Base-by-base conservation (phyloP, 1,140 invertebrate species). In the Drosophila cardini region DNA sequence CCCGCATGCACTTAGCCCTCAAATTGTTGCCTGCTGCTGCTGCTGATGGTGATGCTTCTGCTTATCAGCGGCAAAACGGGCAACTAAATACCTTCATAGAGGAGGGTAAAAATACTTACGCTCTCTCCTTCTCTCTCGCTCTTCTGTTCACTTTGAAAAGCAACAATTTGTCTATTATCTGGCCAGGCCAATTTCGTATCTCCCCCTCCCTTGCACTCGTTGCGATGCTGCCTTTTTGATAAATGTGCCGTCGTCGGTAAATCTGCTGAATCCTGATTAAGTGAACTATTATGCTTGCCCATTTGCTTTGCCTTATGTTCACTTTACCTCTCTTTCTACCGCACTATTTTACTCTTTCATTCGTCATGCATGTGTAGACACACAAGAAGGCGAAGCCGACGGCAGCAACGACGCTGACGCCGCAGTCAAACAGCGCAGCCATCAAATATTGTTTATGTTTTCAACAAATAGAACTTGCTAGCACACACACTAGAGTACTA, bases 361-460 rank as follows among this genome's bases (percentile, higher is more conserved):
- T 83, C 79, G 83, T 86, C 84, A 87, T 87, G 83, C 79, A 72
- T 73, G 84, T 79, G 84, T 79, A 83, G 80, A 83, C 84, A 89
- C 79, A 86, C 83, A 87, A 89, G 79, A 76, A 76, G 72, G 67
- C 43, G 64, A 52, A 36, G 62, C 62, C 58, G 50, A 68, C 36
- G 68, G 64, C 10, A 61, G 18, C 38, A 56, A 3, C 11, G 42
- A 63, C 60, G 61, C 10, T 16, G 52, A 65, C 65, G 73, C 70
- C 61, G 60, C 64, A 48, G 45, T 52, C 56, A 62, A 73, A 48
- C 71, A 65, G 71, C 58, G 38, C 67, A 67, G 42, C 80, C 72
- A 87, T 87, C 83, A 87, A 89, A 87, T 79, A 87, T 89, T 87
- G 83, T 87, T 87, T 87, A 87, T 87, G 83, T 89, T 86, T 72